Percentiles rank a stretch among this genome's conserved stretches.
Conservation (phyloP, 2,797 vertebrate species). For the Poliocrania exsul region DNA sequence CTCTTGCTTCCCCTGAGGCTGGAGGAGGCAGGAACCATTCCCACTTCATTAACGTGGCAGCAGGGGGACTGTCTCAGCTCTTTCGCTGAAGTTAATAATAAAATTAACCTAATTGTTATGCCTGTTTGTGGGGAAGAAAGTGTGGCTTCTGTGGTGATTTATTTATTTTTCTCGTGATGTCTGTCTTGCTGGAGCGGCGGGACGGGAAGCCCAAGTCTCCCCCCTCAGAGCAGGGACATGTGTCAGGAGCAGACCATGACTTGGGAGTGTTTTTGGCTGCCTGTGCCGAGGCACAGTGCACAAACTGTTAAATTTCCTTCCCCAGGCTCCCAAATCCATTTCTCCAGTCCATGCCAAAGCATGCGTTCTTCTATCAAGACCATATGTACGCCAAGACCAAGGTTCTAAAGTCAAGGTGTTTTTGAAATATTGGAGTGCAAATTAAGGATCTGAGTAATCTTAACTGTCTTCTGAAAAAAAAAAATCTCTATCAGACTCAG, state of each 20-base stretch:
- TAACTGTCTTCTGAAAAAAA: conserved; percentile 32
- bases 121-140: not conserved
- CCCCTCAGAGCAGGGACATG: accelerated
- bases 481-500: not conserved
- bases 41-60: conserved; percentile 42
- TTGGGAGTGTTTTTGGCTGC: not conserved
- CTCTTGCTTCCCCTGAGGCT: not conserved
- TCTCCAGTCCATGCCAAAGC: conserved; percentile 23
- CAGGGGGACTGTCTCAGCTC: conserved; percentile 4
- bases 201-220: not conserved
- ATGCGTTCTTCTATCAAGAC: conserved; percentile 49
- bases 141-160: not conserved
- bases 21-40: conserved; percentile 38
- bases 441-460: conserved; percentile 69
- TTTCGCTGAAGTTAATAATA: not conserved
- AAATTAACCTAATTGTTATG: conserved; percentile 28
- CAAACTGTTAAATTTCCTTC: conserved; percentile 41
- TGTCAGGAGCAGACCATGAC: not conserved
- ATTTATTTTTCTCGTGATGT: not conserved
- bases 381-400: conserved; percentile 42
- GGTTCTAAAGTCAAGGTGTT: conserved; percentile 72
- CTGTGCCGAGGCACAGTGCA: not conserved
- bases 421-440: conserved; percentile 69
- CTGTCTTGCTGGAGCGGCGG: not conserved
- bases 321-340: conserved; percentile 6